phyloP scores from a whole-genome alignment of 2,113 vertebrate genomes.

The Mesitornis unicolor region DNA sequence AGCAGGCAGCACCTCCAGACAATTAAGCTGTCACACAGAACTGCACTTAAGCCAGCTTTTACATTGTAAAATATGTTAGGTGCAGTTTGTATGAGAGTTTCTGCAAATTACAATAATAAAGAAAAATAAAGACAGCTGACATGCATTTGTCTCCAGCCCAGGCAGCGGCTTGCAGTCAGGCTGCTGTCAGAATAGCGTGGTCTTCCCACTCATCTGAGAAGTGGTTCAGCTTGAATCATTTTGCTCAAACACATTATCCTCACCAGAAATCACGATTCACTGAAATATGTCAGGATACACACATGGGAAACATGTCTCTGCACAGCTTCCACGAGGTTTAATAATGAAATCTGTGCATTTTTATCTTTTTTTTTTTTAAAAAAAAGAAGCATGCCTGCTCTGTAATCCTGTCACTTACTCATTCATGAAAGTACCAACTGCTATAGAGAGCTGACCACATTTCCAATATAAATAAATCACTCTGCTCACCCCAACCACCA shows the following conservation, averaged over 20 bases:
- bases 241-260: constrained; percentile 25
- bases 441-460: background rate
- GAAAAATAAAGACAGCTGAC: background rate
- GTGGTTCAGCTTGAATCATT: background rate
- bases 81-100: background rate
- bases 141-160: background rate
- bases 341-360: constrained; percentile 14
- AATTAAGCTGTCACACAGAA: rapidly evolving
- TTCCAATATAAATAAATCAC: constrained; percentile 7
- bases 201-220: constrained; percentile 53
- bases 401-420: constrained; percentile 20
- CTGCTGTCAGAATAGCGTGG: constrained; percentile 21
- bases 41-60: background rate
- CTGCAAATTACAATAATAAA: background rate
- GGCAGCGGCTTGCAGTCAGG: background rate
- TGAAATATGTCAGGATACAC: constrained; percentile 11
- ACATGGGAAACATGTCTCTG: constrained; percentile 35
- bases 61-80: background rate
- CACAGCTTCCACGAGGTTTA: background rate
- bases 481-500: background rate
- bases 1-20: background rate
- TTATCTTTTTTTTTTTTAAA: background rate
- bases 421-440: constrained; percentile 42
- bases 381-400: background rate
- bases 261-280: constrained; percentile 42